Evolutionary conservation across 2,113 vertebrate genomes (phyloP).

Genomic region (Neofelis nebulosa): DNA sequence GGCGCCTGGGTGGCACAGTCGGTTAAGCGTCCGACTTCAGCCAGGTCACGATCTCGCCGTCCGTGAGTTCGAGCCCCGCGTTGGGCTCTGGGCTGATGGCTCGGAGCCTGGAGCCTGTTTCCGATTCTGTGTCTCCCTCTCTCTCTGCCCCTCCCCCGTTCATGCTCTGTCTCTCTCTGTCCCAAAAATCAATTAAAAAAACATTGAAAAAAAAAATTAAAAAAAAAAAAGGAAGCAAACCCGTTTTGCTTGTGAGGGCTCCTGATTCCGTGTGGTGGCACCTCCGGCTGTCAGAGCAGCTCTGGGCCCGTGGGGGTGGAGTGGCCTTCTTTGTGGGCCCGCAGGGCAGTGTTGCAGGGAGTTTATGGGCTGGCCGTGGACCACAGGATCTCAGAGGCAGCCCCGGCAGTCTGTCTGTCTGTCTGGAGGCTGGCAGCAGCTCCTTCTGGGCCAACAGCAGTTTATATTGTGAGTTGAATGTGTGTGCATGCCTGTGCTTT

Average conservation of each 20-base stretch:
- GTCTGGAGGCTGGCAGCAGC: neutral
- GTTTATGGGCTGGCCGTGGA: neutral
- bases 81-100: no score
- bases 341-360: neutral
- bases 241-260: neutral
- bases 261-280: neutral
- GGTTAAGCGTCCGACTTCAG: no score
- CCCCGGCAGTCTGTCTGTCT: neutral
- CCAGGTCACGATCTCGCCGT: no score
- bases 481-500: conserved; percentile 2
- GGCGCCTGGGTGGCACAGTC: no score
- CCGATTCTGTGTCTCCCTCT: no score
- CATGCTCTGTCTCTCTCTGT: no score
- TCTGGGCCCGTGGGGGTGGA: rapidly evolving
- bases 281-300: neutral
- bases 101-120: no score
- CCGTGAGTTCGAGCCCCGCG: no score
- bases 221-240: neutral
- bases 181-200: no score
- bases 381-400: neutral
- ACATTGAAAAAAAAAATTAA: no score
- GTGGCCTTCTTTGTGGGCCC: neutral
- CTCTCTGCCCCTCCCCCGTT: no score
- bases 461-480: neutral
- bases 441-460: neutral